phyloP scores from a whole-genome alignment of 2,888 invertebrate genomes.

The Morpho achilles region DNA sequence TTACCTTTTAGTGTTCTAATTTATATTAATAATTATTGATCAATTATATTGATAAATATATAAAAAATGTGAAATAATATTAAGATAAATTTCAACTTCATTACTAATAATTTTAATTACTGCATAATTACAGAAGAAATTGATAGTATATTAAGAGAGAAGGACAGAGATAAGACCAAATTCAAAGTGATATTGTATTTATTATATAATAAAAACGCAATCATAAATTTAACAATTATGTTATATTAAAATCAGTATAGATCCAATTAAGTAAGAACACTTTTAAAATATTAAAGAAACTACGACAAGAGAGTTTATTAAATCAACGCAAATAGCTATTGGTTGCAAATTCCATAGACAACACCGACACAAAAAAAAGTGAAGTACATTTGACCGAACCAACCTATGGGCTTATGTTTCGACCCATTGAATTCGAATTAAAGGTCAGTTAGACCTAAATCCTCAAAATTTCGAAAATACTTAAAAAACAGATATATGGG shows the following conservation, averaged over 20 bases:
- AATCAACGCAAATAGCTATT: conserved; percentile 14
- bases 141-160: conserved; percentile 2
- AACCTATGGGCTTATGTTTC: no score
- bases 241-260: conserved; percentile 1
- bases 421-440: no score
- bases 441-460: no score
- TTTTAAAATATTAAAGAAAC: neutral
- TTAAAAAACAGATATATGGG: no score
- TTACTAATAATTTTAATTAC: neutral
- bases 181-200: neutral
- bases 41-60: no score
- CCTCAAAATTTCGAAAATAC: no score
- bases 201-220: neutral
- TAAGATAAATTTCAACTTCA: neutral
- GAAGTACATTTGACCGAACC: no score
- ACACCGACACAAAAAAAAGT: no score
- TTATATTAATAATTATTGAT: no score
- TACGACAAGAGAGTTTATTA: conserved; percentile 14
- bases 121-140: conserved; percentile 6
- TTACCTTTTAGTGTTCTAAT: no score
- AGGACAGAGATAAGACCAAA: neutral
- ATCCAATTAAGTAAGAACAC: neutral
- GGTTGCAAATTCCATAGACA: no score
- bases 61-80: conserved; percentile 4
- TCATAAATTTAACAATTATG: conserved; percentile 1